A percentile compares a stretch with the other conserved stretches of the same genome.
These are phyloP conservation scores for Dynastes grantii DNA, from an alignment of 2,888 invertebrate genomes.

Conservation along the genomic window DNA sequence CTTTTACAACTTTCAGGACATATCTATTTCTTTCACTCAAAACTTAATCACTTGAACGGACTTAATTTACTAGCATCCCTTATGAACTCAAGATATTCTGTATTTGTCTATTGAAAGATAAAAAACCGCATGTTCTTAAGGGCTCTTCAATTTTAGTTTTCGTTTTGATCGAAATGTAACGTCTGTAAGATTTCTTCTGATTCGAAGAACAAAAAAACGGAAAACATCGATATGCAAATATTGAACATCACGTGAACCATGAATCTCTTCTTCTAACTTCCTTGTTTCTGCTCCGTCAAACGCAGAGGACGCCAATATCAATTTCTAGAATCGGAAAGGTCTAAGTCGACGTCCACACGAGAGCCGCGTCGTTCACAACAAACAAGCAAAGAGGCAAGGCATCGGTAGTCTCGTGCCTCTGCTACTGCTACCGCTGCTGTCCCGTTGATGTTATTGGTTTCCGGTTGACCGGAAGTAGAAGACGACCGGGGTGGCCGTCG, in stretches of 20 bases:
- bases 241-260: slow-evolving; percentile 35
- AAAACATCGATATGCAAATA: slow-evolving; percentile 40
- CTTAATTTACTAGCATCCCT: too few species aligned
- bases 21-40: too few species aligned
- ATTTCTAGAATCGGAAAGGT: slow-evolving; percentile 1
- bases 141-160: background rate
- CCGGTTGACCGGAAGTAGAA: slow-evolving; percentile 64
- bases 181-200: too few species aligned
- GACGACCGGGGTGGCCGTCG: slow-evolving; percentile 58
- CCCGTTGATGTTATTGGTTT: slow-evolving; percentile 63
- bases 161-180: too few species aligned
- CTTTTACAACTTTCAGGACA: too few species aligned
- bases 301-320: slow-evolving; percentile 27
- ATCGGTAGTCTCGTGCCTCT: background rate
- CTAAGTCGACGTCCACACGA: background rate
- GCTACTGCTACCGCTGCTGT: background rate
- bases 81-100: too few species aligned
- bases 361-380: background rate
- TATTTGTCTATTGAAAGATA: too few species aligned
- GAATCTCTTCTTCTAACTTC: slow-evolving; percentile 33
- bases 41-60: too few species aligned
- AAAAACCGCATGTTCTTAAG: too few species aligned
- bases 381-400: slow-evolving; percentile 8
- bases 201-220: background rate
- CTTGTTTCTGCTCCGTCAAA: slow-evolving; percentile 35